A percentile compares a stretch with the other conserved stretches of the same genome.
phyloP scores from a whole-genome alignment of 1,140 invertebrate genomes.

The Campoletis sonorensis region DNA sequence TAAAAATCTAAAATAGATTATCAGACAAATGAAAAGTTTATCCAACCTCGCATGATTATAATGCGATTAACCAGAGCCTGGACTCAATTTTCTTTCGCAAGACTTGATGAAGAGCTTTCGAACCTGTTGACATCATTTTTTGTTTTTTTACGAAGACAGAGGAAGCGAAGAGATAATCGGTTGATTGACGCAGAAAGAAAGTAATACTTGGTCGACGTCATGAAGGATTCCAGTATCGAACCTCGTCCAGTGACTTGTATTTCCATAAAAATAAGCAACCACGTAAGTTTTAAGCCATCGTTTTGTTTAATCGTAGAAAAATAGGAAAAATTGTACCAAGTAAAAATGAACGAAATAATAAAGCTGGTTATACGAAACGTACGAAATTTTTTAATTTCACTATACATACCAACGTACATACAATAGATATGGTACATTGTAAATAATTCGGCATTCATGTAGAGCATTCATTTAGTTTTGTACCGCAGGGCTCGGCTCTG shows the following conservation, averaged over 20 bases:
- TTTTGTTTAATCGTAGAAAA: too few species aligned
- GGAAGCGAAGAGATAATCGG: neutral
- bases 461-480: neutral
- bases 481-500: neutral
- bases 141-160: too few species aligned
- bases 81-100: neutral
- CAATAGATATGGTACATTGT: constrained; percentile 58
- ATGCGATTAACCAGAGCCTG: neutral
- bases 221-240: too few species aligned
- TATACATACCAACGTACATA: constrained; percentile 67
- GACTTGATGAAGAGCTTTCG: neutral
- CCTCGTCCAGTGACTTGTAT: too few species aligned
- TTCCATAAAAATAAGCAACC: too few species aligned
- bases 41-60: neutral
- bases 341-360: neutral
- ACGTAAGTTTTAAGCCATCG: too few species aligned
- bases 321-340: neutral
- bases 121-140: too few species aligned
- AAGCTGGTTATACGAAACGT: constrained; percentile 49
- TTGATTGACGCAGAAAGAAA: neutral
- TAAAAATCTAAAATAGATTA: constrained; percentile 80
- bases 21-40: neutral
- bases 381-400: constrained; percentile 66
- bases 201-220: neutral
- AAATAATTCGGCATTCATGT: constrained; percentile 9